phyloP scores from a whole-genome alignment of 2,113 vertebrate genomes.

The Engraulis encrasicolus region DNA sequence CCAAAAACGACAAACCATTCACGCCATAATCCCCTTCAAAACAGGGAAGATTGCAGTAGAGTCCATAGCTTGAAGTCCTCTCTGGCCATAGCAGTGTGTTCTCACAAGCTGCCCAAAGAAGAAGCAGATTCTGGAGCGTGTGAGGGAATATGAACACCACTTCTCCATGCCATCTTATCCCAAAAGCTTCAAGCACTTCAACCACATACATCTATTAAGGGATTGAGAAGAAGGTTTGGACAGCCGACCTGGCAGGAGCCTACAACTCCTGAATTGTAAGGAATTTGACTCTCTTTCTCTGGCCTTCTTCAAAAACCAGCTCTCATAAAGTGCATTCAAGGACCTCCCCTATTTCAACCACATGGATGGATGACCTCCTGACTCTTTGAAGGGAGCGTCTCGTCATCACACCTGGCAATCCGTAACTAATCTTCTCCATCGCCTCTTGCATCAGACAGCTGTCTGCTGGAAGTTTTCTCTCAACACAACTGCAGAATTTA shows the following conservation, averaged over 20 bases:
- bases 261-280: not conserved
- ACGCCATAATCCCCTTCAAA: not conserved
- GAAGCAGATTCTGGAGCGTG: not conserved
- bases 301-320: not conserved
- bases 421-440: not conserved
- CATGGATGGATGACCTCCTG: not conserved
- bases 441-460: not conserved
- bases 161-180: not conserved
- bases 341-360: not conserved
- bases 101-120: not conserved
- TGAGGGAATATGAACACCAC: not conserved
- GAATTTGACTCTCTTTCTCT: not conserved
- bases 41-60: not conserved
- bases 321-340: not conserved
- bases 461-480: slow-evolving; percentile 4
- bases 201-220: not conserved
- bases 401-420: not conserved
- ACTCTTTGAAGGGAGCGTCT: not conserved
- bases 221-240: not conserved
- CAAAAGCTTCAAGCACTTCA: not conserved
- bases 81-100: not conserved
- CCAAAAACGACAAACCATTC: not conserved
- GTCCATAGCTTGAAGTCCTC: not conserved
- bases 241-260: not conserved
- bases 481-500: slow-evolving; percentile 10